A percentile compares a stretch with the other conserved stretches of the same genome.
These are phyloP conservation scores for Fistularia commersonii DNA, from an alignment of 2,797 vertebrate species.

Conservation along the genomic window DNA sequence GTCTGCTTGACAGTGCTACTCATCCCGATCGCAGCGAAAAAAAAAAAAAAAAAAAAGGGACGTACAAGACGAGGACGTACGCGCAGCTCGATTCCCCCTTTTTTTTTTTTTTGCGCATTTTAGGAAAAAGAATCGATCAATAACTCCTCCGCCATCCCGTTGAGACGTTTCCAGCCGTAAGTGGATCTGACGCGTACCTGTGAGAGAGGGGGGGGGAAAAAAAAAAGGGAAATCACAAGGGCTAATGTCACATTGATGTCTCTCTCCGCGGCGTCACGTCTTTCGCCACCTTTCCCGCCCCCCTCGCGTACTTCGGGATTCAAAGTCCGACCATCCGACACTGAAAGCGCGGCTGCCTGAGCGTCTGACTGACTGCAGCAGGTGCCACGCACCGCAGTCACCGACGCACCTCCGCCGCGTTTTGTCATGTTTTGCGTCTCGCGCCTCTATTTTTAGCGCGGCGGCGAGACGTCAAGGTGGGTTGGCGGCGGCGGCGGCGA, in stretches of 20 bases:
- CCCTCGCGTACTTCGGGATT: slow-evolving; percentile 22
- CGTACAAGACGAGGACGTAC: slow-evolving; percentile 11
- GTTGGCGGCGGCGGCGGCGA: too few relatives aligned
- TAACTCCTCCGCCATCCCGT: slow-evolving; percentile 35
- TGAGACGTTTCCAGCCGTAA: slow-evolving; percentile 27
- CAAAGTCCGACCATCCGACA: slow-evolving; percentile 54
- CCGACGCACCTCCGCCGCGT: slow-evolving; percentile 56
- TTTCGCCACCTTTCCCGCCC: slow-evolving; percentile 21
- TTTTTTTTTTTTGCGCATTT: not conserved
- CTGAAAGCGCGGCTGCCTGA: slow-evolving; percentile 43
- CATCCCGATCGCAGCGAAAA: slow-evolving; percentile 1
- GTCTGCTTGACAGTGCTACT: slow-evolving; percentile 1
- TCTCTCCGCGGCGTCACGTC: slow-evolving; percentile 42
- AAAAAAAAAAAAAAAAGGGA: slow-evolving; percentile 1
- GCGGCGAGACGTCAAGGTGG: slow-evolving; percentile 65
- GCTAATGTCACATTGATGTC: slow-evolving; percentile 61
- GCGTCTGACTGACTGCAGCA: slow-evolving; percentile 48
- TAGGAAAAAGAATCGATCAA: slow-evolving; percentile 17
- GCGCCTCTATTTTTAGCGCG: slow-evolving; percentile 65
- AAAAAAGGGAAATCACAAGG: slow-evolving; percentile 38
- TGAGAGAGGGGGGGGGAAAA: too few relatives aligned
- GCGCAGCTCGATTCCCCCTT: slow-evolving; percentile 12
- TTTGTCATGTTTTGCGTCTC: slow-evolving; percentile 68
- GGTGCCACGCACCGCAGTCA: slow-evolving; percentile 54
- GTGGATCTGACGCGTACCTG: slow-evolving; percentile 46